Percentiles rank a stretch among this genome's conserved stretches.
Evolutionary conservation across 2,113 vertebrate species (phyloP).

Genomic region (Myrmecobius fasciatus): DNA sequence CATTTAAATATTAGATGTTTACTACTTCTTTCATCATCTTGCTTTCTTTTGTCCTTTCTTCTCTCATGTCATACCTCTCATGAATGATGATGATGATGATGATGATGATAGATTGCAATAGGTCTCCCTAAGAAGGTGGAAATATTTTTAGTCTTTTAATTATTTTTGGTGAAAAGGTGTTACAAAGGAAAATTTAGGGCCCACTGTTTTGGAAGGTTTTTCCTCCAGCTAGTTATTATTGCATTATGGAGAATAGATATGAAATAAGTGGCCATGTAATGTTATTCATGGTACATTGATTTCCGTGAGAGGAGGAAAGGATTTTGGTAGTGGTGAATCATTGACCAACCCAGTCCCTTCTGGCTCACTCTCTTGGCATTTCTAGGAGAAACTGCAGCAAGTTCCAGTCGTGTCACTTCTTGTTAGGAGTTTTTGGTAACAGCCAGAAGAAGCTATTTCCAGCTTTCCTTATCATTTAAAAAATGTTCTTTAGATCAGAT

Average conservation of each 20-base stretch:
- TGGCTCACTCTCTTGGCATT: conserved; percentile 23
- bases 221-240: conserved; percentile 28
- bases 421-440: conserved; percentile 51
- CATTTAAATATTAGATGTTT: neutral
- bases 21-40: neutral
- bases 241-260: conserved; percentile 35
- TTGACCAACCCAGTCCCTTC: conserved; percentile 19
- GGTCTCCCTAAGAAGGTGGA: neutral
- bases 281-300: conserved; percentile 52
- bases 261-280: conserved; percentile 60
- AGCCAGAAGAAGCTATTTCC: conserved; percentile 24
- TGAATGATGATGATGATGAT: neutral
- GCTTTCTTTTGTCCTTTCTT: neutral
- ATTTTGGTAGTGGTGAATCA: neutral
- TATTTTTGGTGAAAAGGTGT: neutral
- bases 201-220: neutral
- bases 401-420: conserved; percentile 44
- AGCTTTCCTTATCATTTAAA: conserved; percentile 43
- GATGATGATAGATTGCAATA: neutral
- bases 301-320: conserved; percentile 37
- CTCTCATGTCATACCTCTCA: neutral
- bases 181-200: conserved; percentile 25
- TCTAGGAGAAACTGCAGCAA: neutral
- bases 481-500: conserved; percentile 53
- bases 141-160: neutral